phyloP scores from a whole-genome alignment of 2,888 invertebrate genomes.

The Steinernema hermaphroditum region DNA sequence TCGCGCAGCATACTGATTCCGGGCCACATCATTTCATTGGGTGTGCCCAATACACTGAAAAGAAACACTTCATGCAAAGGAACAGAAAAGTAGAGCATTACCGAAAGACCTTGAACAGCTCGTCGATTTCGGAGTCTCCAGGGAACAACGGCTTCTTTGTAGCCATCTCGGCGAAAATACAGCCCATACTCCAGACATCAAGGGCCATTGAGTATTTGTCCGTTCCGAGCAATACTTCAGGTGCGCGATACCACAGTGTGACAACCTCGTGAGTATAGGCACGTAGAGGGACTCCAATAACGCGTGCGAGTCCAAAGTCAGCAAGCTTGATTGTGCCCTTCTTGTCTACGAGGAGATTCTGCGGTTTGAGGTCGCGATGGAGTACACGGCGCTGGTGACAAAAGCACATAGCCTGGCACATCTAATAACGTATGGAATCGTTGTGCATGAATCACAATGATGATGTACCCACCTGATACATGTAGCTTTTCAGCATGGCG shows the following conservation, averaged over 20 bases:
- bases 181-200: constrained; percentile 86
- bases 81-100: constrained; percentile 35
- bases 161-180: constrained; percentile 95
- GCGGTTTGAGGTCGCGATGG: constrained; percentile 64
- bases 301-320: constrained; percentile 92
- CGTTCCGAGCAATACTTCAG: constrained; percentile 89
- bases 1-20: constrained; percentile 83
- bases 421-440: too few relatives aligned
- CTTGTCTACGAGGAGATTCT: constrained; percentile 76
- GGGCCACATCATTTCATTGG: constrained; percentile 82
- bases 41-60: constrained; percentile 82
- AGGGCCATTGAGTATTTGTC: constrained; percentile 89
- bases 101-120: constrained; percentile 90
- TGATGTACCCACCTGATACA: constrained; percentile 63
- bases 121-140: constrained; percentile 98
- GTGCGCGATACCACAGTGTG: constrained; percentile 95
- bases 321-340: constrained; percentile 92
- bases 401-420: constrained; percentile 83
- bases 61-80: background rate
- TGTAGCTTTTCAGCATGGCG: constrained; percentile 75
- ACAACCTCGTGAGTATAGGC: constrained; percentile 94
- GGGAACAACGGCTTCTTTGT: constrained; percentile 78
- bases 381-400: constrained; percentile 76
- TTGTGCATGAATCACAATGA: too few relatives aligned
- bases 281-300: constrained; percentile 91